Evolutionary conservation across 2,797 vertebrate genomes (phyloP), one percentile per base, ranked within the genome.

Genomic region (Urophycis tenuis): DNA sequence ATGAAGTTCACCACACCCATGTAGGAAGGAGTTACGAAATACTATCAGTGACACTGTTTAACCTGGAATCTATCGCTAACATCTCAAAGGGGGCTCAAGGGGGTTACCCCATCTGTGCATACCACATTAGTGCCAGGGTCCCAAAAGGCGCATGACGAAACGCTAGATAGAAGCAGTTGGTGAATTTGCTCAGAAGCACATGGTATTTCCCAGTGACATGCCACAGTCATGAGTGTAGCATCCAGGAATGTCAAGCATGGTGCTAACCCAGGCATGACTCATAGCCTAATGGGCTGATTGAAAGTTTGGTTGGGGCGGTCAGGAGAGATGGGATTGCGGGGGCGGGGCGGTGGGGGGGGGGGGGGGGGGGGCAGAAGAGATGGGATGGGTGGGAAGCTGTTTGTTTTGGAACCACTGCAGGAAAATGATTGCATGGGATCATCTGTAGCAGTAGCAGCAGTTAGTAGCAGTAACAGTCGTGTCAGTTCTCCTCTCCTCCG

Each of bases 21-120:
- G 81, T 81, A 82, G 14, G 81, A 74, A 67, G 2, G 36, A 29
- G 74, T 81, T 74, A 79, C 73, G 80, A 69, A 22, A 73, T 33
- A 25, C 5, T 29, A 73, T 53, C 32, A 74, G 75, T 53, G 75
- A n/a, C 19, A 60, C 53, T 25, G 22, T 9, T 67, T 67, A 25
- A 67, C n/a, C 60, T 67, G 25, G 60, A 67, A 53, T 34, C 41
- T 30, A 67, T 75, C 49, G 39, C 35, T 75, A 75, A 78, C 29
- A 33, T 67, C 60, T 17, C 70, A 72, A 75, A 77, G 15, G 5
- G 53, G 12, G 49, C 22, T 3, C 45, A 1, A 67, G 60, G 1
- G 1, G 25, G n/a, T 67, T 29, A 29, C 60, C 60, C 60, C 60
- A 29, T 67, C 60, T 67, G 60, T 29, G 60, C 60, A 12, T 67